Evolutionary conservation across 1,140 invertebrate genomes (phyloP), one percentile per base, ranked within the genome.

Genomic region (Galleria mellonella): DNA sequence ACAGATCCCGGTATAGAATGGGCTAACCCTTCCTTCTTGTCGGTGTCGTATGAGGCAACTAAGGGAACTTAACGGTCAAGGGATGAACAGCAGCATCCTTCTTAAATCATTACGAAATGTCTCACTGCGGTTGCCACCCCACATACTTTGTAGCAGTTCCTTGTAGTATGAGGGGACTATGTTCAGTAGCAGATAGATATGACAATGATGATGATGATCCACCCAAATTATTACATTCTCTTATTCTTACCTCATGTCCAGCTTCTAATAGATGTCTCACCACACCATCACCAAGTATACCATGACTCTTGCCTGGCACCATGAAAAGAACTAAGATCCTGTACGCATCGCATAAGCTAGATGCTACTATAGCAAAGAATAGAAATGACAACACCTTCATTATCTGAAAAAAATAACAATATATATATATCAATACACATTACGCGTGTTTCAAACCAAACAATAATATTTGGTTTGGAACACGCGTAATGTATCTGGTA

Each of bases 261-360:
- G 42, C 43, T 8, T 41, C 14, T n/a, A 48, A 17, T 0, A 55
- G 23, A 9, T 41, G 32, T 9, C 10, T 15, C 1, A 49, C 43
- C 4, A 43, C 11, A 0, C 47, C 52, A 0, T 37, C 15, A 4
- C 43, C 52, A 9, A 55, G 37, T 10, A 49, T 49, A 12, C 10
- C 28, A 31, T 55, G 52, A 13, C 52, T 55, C 11, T 23, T 42
- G 12, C 38, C 15, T 0, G 47, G 43, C 12, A 55, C 29, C 1
- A 47, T 47, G 32, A 50, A 55, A 1, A 55, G 9, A 11, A 49
- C 40, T 4, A 55, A 39, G 11, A 55, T 35, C 23, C 36, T 54
- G 32, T 43, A 47, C 6, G 15, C 37, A 9, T 33, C 45, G 12
- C 30, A 31, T 6, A 33, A 6, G 17, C 23, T 31, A 0, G 10